Percentiles rank a stretch among this genome's conserved stretches.
These are phyloP conservation scores for human (Homo sapiens) DNA, from an alignment of 2,113 vertebrate genomes.

Conservation along the genomic window GRCh38 chr6:136083501-136084000, in stretches of 20 bases:
- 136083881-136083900: background rate
- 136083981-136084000: background rate
- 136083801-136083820: background rate
- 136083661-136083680: constrained; percentile 73
- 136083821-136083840: background rate
- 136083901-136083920: constrained; percentile 46
- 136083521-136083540: constrained; percentile 50
- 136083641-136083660: constrained; percentile 79
- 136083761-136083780: constrained; percentile 70
- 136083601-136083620: constrained; percentile 70
- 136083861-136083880: background rate
- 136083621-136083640: constrained; percentile 74
- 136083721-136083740: constrained; percentile 70
- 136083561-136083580: constrained; percentile 57
- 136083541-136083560: constrained; percentile 49
- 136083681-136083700: constrained; percentile 75
- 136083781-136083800: background rate
- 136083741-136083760: constrained; percentile 69
- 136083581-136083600: constrained; percentile 72
- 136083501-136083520: background rate
- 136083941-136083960: constrained; percentile 1
- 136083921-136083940: constrained; percentile 16
- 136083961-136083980: constrained; percentile 38
- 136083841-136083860: constrained; percentile 16
- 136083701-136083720: constrained; percentile 77